Conservation (phyloP, 1,140 invertebrate genomes). For the Nymphalis io region DNA sequence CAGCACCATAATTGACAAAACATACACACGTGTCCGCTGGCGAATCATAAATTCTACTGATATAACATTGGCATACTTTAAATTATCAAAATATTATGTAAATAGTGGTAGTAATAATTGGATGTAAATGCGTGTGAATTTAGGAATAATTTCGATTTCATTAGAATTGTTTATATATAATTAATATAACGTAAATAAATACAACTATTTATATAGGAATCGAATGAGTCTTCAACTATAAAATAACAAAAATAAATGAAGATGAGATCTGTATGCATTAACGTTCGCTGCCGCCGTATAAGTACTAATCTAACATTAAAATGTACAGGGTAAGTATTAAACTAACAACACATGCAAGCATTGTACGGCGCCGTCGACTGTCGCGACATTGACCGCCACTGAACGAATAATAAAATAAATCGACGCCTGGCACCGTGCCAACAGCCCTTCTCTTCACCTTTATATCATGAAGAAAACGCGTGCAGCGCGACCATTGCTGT, state of each 20-base stretch:
- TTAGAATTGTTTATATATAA: neutral
- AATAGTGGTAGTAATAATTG: neutral
- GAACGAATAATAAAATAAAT: constrained; percentile 74
- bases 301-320: constrained; percentile 48
- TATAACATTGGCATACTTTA: neutral
- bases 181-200: neutral
- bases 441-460: constrained; percentile 69
- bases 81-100: neutral
- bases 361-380: constrained; percentile 47
- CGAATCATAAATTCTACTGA: neutral
- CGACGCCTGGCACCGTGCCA: constrained; percentile 70
- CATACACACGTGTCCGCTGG: constrained; percentile 2
- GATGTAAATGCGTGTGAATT: neutral
- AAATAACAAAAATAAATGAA: constrained; percentile 9
- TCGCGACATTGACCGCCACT: constrained; percentile 77
- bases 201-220: neutral
- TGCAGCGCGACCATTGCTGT: constrained; percentile 39
- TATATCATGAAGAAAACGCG: constrained; percentile 39
- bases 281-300: constrained; percentile 22
- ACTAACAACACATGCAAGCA: constrained; percentile 61
- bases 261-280: constrained; percentile 37
- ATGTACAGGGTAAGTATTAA: constrained; percentile 56
- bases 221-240: neutral
- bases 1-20: neutral
- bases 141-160: neutral